Evolutionary conservation across 92 coral and sea anemone species (phyloP).

Genomic region (Desmophyllum pertusum): DNA sequence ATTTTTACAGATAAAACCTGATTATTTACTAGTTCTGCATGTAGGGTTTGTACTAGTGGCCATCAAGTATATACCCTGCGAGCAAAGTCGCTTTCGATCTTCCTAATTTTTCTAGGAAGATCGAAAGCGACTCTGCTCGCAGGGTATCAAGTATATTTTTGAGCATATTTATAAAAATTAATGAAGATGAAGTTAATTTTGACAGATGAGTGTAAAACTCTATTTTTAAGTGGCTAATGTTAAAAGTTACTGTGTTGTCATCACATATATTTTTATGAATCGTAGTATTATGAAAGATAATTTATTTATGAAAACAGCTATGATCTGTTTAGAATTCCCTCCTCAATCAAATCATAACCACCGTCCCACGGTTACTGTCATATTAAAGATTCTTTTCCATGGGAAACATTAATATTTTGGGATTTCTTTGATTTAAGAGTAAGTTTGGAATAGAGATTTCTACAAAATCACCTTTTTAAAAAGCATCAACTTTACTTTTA

Average conservation of each 20-base stretch:
- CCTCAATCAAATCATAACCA: no score
- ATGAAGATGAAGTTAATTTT: not conserved
- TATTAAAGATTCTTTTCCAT: not conserved
- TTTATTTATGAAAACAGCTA: not conserved
- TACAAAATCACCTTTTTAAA: not conserved
- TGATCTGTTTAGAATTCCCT: no score
- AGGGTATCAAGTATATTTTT: no score
- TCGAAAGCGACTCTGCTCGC: no score
- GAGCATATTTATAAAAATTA: no score
- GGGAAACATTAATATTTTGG: not conserved
- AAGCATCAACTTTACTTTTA: not conserved
- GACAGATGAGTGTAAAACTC: not conserved
- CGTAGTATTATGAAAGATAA: not conserved
- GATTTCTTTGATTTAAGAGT: not conserved
- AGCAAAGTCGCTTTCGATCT: no score
- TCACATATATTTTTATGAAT: not conserved
- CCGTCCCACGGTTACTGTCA: not conserved
- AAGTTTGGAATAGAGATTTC: not conserved
- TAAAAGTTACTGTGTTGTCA: not conserved
- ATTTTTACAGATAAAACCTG: not conserved
- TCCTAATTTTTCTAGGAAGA: no score
- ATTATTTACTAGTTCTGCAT: no score
- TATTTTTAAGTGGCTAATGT: no score
- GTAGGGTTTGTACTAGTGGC: not conserved
- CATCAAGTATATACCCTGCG: no score